Evolutionary conservation across 2,113 vertebrate genomes (phyloP).

Genomic region (Neotragus pygmaeus): DNA sequence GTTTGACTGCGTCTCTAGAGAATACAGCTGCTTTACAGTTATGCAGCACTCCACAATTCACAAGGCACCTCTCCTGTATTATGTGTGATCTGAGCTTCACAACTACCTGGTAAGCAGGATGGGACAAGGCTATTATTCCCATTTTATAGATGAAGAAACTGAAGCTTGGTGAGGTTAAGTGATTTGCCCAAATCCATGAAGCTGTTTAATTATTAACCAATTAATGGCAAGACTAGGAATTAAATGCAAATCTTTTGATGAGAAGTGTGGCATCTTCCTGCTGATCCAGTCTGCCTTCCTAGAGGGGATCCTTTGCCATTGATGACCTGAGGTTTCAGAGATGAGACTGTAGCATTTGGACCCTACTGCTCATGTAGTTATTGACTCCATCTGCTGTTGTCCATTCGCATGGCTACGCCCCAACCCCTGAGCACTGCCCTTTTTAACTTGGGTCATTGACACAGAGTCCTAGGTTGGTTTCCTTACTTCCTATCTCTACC

Average conservation of each 20-base stretch:
- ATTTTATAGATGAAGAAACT: background rate
- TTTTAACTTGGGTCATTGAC: background rate
- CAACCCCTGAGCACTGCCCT: background rate
- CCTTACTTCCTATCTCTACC: background rate
- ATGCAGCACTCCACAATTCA: background rate
- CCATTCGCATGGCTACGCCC: fast-evolving
- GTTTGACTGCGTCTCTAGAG: background rate
- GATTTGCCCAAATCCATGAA: background rate
- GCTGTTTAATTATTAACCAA: background rate
- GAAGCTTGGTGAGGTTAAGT: background rate
- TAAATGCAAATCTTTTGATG: background rate
- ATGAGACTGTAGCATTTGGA: background rate
- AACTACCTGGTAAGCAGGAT: background rate
- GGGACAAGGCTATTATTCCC: background rate
- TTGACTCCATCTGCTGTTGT: background rate
- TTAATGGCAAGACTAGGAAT: background rate
- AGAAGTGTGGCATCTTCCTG: background rate
- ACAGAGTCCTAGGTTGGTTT: background rate
- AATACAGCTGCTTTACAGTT: background rate
- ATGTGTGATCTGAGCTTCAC: background rate
- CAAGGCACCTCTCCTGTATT: background rate
- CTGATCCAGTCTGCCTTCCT: background rate
- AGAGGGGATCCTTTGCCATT: background rate
- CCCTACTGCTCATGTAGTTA: background rate
- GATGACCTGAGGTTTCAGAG: background rate